Evolutionary conservation across 2,113 vertebrate species (phyloP).

Genomic region (Baryphthengus martii): DNA sequence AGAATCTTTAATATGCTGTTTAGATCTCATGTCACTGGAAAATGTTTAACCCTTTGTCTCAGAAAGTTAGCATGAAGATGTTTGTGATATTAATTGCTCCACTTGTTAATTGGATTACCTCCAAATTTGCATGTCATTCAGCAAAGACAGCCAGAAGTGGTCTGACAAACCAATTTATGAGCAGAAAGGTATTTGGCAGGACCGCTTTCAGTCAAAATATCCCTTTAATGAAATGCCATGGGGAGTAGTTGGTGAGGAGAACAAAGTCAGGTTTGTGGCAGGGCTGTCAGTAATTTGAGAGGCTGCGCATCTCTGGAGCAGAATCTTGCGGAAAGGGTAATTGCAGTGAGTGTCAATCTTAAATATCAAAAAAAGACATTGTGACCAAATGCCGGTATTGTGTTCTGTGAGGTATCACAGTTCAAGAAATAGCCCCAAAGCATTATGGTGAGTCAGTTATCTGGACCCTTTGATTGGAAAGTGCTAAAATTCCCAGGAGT

Average conservation of each 20-base stretch:
- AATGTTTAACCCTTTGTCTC: not conserved
- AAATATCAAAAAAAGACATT: constrained; percentile 62
- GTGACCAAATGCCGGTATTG: constrained; percentile 48
- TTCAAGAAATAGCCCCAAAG: constrained; percentile 60
- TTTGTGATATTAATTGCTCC: not conserved
- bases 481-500: constrained; percentile 35
- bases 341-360: constrained; percentile 63
- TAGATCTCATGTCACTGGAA: not conserved
- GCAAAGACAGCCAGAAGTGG: constrained; percentile 22
- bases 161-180: constrained; percentile 54
- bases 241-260: constrained; percentile 67
- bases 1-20: not conserved
- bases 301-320: constrained; percentile 52
- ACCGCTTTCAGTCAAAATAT: constrained; percentile 64
- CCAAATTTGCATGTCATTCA: constrained; percentile 27
- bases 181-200: constrained; percentile 59
- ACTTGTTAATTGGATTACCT: constrained; percentile 38
- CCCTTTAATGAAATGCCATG: constrained; percentile 68
- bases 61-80: not conserved
- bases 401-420: constrained; percentile 48
- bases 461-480: constrained; percentile 46
- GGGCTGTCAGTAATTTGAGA: constrained; percentile 70
- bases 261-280: constrained; percentile 75
- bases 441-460: constrained; percentile 17
- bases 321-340: constrained; percentile 68